Conservation (phyloP, 2,888 invertebrate genomes). For the Cantharis rufa region DNA sequence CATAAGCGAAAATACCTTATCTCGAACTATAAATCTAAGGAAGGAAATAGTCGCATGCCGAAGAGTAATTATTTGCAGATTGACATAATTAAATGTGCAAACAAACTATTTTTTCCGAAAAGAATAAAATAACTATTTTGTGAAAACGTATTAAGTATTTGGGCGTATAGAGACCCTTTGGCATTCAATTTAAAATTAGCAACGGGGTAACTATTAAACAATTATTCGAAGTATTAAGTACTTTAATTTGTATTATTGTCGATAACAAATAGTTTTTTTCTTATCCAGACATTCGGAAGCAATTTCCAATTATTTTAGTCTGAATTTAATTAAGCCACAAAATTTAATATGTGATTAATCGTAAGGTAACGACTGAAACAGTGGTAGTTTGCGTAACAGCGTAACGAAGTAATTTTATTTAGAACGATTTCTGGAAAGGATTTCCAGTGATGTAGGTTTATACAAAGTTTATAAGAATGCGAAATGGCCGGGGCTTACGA, state of each 20-base stretch:
- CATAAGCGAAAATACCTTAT: neutral
- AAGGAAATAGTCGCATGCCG: neutral
- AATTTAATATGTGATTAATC: constrained; percentile 34
- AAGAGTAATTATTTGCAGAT: neutral
- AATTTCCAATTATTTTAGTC: neutral
- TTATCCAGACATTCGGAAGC: neutral
- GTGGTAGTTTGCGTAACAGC: constrained; percentile 38
- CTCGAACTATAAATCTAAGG: neutral
- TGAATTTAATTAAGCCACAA: constrained; percentile 5
- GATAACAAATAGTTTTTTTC: neutral
- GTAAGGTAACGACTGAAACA: constrained; percentile 49
- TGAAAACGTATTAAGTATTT: neutral
- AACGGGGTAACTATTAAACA: too few species aligned
- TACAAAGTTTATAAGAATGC: constrained; percentile 32
- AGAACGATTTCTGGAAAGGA: constrained; percentile 26
- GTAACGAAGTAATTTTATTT: constrained; percentile 46
- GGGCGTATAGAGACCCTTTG: too few species aligned
- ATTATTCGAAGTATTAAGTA: too few species aligned
- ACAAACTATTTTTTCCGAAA: neutral
- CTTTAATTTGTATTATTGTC: too few species aligned
- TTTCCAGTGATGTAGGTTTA: constrained; percentile 26
- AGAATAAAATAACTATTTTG: neutral
- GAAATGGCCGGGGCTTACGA: constrained; percentile 32
- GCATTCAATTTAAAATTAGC: too few species aligned
- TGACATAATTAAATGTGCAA: neutral